phyloP scores from a whole-genome alignment of 2,888 invertebrate species.

The Erebia palarica region DNA sequence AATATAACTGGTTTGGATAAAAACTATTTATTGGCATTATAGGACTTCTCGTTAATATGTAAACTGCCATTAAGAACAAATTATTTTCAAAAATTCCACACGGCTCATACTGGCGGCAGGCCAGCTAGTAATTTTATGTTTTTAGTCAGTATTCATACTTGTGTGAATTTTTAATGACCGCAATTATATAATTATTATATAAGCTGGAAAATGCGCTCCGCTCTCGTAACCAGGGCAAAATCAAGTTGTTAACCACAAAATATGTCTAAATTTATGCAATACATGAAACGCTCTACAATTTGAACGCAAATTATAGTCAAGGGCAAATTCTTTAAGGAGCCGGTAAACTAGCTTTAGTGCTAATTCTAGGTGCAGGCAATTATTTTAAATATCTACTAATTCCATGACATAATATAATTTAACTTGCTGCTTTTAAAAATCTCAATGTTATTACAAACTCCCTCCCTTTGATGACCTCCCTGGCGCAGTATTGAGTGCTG shows the following conservation, averaged over 20 bases:
- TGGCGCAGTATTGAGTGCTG: neutral
- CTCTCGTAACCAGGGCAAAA: conserved; percentile 30
- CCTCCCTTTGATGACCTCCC: too few species aligned
- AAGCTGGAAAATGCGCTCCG: conserved; percentile 4
- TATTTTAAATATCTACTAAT: conserved; percentile 27
- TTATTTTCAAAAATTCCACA: too few species aligned
- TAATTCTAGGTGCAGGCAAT: conserved; percentile 34
- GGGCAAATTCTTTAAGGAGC: conserved; percentile 37
- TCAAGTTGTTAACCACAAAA: conserved; percentile 34
- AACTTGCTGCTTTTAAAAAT: neutral
- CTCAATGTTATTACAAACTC: neutral
- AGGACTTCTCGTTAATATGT: too few species aligned
- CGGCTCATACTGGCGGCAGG: too few species aligned
- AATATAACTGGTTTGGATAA: too few species aligned
- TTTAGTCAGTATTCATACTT: neutral
- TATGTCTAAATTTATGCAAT: conserved; percentile 34
- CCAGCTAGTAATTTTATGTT: too few species aligned
- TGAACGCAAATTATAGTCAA: conserved; percentile 48
- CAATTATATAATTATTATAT: conserved; percentile 11
- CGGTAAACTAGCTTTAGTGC: conserved; percentile 26
- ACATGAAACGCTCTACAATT: conserved; percentile 47
- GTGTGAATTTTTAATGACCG: neutral
- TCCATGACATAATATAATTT: conserved; percentile 19
- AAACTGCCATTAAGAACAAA: too few species aligned
- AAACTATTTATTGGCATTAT: too few species aligned